phyloP scores from a whole-genome alignment of 2,113 vertebrate genomes.

The Chloroceryle aenea region DNA sequence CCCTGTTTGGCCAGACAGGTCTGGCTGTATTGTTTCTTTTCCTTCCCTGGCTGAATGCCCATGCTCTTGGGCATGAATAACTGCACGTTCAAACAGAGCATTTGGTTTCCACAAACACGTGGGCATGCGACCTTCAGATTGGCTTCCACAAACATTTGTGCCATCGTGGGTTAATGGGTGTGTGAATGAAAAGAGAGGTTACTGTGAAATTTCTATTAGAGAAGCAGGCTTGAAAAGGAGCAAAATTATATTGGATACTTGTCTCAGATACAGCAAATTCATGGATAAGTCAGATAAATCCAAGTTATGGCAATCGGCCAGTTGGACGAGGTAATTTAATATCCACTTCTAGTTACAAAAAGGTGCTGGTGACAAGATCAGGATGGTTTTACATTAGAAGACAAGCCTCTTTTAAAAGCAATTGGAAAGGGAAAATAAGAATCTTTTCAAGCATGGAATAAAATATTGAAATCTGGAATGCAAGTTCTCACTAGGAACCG shows the following conservation, averaged over 20 bases:
- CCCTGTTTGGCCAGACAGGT: not conserved
- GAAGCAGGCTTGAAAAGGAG: not conserved
- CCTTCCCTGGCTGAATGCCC: not conserved
- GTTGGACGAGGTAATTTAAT: not conserved
- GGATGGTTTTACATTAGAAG: slow-evolving; percentile 54
- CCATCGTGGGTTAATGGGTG: not conserved
- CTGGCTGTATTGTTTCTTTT: not conserved
- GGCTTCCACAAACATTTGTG: not conserved
- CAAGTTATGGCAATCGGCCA: slow-evolving; percentile 67
- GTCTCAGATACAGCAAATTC: not conserved
- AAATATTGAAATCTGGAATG: slow-evolving; percentile 1
- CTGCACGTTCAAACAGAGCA: not conserved
- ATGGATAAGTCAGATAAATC: slow-evolving; percentile 15
- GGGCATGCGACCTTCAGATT: not conserved
- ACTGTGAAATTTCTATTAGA: not conserved
- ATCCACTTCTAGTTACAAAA: slow-evolving; percentile 56
- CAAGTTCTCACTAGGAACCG: slow-evolving; percentile 20
- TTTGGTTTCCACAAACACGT: not conserved
- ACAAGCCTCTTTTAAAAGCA: not conserved
- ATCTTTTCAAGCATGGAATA: not conserved
- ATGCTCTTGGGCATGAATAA: not conserved
- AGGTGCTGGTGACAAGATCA: slow-evolving; percentile 61
- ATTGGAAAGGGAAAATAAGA: slow-evolving; percentile 36
- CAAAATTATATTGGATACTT: not conserved
- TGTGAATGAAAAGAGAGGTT: not conserved